Percentiles rank a stretch among this genome's conserved stretches.
Conservation (phyloP, 1,140 invertebrate species). For the Halictus rubicundus region DNA sequence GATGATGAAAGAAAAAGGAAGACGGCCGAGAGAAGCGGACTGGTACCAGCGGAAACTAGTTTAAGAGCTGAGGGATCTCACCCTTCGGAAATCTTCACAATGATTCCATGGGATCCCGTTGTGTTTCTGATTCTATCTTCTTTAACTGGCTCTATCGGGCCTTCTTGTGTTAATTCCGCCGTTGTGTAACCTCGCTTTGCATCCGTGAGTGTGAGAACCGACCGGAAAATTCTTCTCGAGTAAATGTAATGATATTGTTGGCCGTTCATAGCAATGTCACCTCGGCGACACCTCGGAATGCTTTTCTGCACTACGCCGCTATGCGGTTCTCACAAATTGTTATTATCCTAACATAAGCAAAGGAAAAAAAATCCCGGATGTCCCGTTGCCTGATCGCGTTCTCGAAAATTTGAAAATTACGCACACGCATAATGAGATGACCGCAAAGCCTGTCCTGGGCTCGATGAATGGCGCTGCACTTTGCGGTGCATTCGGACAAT, state of each 20-base stretch:
- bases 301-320: no score
- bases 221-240: slow-evolving; percentile 54
- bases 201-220: slow-evolving; percentile 61
- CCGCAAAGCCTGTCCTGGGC: slow-evolving; percentile 24
- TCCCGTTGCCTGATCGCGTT: neutral
- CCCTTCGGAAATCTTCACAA: slow-evolving; percentile 59
- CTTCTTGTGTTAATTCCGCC: slow-evolving; percentile 28
- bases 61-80: slow-evolving; percentile 59
- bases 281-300: neutral
- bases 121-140: slow-evolving; percentile 59
- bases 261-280: neutral
- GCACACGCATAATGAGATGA: slow-evolving; percentile 8
- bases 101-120: slow-evolving; percentile 62
- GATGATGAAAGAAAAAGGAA: slow-evolving; percentile 46
- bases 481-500: slow-evolving; percentile 43
- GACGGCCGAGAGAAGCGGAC: slow-evolving; percentile 50
- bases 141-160: slow-evolving; percentile 61
- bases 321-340: neutral
- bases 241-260: slow-evolving; percentile 12
- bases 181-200: slow-evolving; percentile 17
- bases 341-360: neutral
- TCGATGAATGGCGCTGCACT: slow-evolving; percentile 28
- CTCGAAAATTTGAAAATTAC: neutral
- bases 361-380: neutral
- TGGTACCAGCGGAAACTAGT: slow-evolving; percentile 65